Conservation (phyloP, 2,113 vertebrate genomes). For the Tiliqua scincoides region DNA sequence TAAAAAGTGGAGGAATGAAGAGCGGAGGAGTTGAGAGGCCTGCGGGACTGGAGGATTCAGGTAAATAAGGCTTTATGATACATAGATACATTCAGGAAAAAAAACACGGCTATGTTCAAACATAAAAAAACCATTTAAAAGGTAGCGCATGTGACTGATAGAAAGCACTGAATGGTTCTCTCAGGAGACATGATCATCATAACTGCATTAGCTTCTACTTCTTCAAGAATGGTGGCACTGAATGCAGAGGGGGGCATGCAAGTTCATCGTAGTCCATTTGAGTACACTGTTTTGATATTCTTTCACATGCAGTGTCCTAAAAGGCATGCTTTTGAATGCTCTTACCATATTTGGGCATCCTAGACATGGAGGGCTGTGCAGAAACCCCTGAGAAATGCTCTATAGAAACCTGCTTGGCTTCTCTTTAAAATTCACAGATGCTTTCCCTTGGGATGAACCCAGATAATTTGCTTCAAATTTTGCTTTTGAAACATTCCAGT, state of each 20-base stretch:
- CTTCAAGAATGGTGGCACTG: not conserved
- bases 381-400: no score
- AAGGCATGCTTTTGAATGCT: not conserved
- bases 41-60: not conserved
- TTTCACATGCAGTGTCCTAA: no score
- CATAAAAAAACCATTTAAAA: not conserved
- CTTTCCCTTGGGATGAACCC: no score
- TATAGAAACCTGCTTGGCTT: no score
- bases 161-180: not conserved
- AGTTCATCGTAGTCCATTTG: not conserved
- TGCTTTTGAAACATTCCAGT: no score
- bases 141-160: not conserved
- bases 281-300: not conserved
- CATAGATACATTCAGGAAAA: not conserved
- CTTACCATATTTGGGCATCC: not conserved
- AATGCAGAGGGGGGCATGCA: not conserved
- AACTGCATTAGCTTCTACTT: not conserved
- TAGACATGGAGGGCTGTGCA: not conserved
- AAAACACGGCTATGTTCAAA: not conserved
- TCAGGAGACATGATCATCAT: not conserved
- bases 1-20: slow-evolving; percentile 9
- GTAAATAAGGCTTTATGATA: not conserved
- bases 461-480: no score
- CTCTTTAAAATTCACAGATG: no score
- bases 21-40: not conserved